Evolutionary conservation across 1,140 invertebrate genomes (phyloP), one percentile per base, ranked within the genome.

Genomic region (Thrips palmi): DNA sequence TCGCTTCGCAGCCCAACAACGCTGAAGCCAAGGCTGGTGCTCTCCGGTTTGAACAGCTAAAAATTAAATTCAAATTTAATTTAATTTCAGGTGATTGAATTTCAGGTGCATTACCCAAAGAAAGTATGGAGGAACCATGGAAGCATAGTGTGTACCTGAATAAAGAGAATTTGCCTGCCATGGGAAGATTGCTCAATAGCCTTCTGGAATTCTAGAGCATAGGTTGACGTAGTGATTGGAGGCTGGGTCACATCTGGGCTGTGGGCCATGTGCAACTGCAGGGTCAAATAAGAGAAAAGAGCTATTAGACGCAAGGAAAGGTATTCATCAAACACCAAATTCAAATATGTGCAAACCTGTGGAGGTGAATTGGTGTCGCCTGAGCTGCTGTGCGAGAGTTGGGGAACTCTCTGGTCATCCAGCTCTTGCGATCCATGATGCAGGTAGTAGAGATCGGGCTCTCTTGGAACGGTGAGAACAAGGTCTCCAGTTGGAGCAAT

Each of bases 11-110:
- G 55, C 8, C 77, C 76, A 39, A 81, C 75, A 4, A 82, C 77
- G 52, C 74, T 78, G 53, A 83, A 80, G 22, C 78, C 78, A n/a
- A 82, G 56, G 43, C 72, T 78, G 28, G 59, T 65, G 12, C 74
- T 75, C 51, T 80, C 77, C 2, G 73, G 70, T 52, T 81, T 80
- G 47, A 64, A 71, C 14, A 81, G 52, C 64, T 77, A 52, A 21
- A 58, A 31, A 14, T 31, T 12, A 31, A 31, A 12, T 31, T 38
- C 15, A 22, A n/a, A 44, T 7, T 36, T 15, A 18, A 43, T 33
- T 14, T 15, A 8, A 21, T 10, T 14, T 30, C 12, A 14, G 33
- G n/a, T 5, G 3, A 27, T 43, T 31, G 21, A 21, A 27, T 39
- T 12, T 12, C 17, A 11, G 7, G 14, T 5, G 19, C 18, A 7